Percentiles rank a stretch among this genome's conserved stretches.
These are phyloP conservation scores for Oenanthe oenanthe DNA, from an alignment of 2,113 vertebrate genomes.

Conservation along the genomic window DNA sequence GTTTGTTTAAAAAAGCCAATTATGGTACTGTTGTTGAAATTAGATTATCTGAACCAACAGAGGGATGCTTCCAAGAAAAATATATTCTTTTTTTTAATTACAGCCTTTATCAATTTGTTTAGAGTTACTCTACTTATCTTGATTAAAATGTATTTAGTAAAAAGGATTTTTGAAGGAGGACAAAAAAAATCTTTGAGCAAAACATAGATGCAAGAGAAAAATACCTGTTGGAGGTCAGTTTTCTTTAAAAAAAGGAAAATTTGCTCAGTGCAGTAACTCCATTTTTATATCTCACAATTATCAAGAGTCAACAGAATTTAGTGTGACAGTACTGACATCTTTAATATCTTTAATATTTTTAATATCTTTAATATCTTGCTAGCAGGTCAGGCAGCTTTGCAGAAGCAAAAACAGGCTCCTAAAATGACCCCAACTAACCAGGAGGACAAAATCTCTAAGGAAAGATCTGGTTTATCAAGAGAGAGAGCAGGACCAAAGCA, in stretches of 20 bases:
- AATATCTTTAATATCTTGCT: neutral
- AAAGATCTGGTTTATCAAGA: neutral
- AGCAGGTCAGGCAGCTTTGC: neutral
- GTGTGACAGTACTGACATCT: neutral
- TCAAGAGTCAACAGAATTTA: neutral
- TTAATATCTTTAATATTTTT: neutral
- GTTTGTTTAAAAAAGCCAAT: neutral
- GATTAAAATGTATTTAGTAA: neutral
- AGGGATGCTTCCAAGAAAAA: neutral
- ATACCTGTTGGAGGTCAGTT: neutral
- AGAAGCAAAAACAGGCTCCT: neutral
- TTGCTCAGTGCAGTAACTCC: neutral
- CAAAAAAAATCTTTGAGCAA: neutral
- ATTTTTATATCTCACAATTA: neutral
- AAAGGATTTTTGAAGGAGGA: neutral
- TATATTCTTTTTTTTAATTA: neutral
- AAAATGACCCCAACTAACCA: neutral
- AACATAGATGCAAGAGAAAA: rapidly evolving
- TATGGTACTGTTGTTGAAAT: neutral
- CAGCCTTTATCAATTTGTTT: neutral
- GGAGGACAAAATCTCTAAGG: neutral
- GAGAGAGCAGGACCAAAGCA: neutral
- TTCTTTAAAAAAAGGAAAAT: neutral
- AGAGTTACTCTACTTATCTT: neutral
- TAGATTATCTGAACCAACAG: neutral